Percentiles rank a stretch among this genome's conserved stretches.
These are phyloP conservation scores for Serranus cabrilla DNA, from an alignment of 2,797 vertebrate genomes.

Conservation along the genomic window DNA sequence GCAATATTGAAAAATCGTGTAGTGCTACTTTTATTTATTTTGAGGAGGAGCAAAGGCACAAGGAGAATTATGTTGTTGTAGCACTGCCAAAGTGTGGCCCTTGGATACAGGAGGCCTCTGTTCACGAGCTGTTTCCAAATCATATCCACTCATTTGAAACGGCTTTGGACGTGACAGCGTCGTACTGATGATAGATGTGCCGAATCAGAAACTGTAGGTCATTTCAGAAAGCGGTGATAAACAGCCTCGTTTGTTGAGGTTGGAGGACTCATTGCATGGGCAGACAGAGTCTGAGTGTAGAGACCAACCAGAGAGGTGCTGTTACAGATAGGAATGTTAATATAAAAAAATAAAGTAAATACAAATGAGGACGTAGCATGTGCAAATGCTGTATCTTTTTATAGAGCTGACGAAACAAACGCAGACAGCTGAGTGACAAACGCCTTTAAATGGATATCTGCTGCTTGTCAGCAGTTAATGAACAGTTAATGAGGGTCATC, in stretches of 20 bases:
- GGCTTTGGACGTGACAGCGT: background rate
- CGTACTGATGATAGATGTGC: background rate
- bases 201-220: background rate
- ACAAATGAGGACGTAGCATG: too few species aligned
- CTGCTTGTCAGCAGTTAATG: too few species aligned
- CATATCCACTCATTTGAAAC: background rate
- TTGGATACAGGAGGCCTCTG: too few species aligned
- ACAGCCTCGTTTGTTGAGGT: background rate
- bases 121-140: background rate
- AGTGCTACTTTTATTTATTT: background rate
- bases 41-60: background rate
- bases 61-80: background rate
- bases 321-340: too few species aligned
- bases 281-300: background rate
- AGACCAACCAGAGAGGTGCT: background rate
- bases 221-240: background rate
- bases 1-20: too few species aligned
- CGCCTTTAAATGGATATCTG: too few species aligned
- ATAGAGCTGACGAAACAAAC: too few species aligned
- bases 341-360: too few species aligned
- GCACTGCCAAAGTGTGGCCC: too few species aligned
- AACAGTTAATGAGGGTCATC: too few species aligned
- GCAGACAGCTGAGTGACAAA: too few species aligned
- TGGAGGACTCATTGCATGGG: background rate
- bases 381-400: too few species aligned